Evolutionary conservation across 35 echinoderm and acorn worm genomes (phyloP), one percentile per base, ranked within the genome.

Genomic region (Amphiura filiformis): DNA sequence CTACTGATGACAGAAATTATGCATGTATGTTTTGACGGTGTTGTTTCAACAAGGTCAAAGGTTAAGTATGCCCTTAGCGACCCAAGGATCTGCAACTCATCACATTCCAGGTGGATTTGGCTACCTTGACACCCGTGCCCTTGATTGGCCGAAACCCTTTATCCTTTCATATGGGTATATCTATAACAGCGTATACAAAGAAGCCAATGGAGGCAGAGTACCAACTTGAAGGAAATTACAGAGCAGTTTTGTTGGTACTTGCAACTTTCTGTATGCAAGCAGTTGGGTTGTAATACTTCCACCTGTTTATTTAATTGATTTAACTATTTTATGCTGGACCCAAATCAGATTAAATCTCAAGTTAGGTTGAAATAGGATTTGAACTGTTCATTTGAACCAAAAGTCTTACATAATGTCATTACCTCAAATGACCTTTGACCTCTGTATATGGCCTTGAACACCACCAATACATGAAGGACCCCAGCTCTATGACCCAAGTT

Each of bases 41-140:
- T 70, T 70, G 61, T 23, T 70, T 70, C 61, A 70, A 30, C 61
- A 70, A 70, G 61, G 61, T 70, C 61, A 70, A 70, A 11, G 61
- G 61, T 70, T 30, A 70, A 70, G 61, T 23, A n/a, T 70, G 17
- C 61, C 61, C 61, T n/a, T 70, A 23, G 61, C 61, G 26, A 70
- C 28, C 26, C 9, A 70, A 70, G 61, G 61, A 70, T 70, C 61
- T 70, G 61, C 28, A 70, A 70, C 15, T 70, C 61, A 70, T 70
- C 61, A 70, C 61, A 70, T 30, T 70, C 17, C 28, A 70, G 61
- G 26, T 70, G 61, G 61, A 70, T 70, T 70, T 70, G 17, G 61
- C 61, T 70, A 70, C 61, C 61, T 70, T 70, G 61, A 70, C 61
- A 70, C 26, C 61, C 7, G 11, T 70, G 61, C 17, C 61, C 61